These are phyloP conservation scores for Drosophila buzzatii DNA, from an alignment of 2,888 invertebrate genomes.

Conservation along the genomic window DNA sequence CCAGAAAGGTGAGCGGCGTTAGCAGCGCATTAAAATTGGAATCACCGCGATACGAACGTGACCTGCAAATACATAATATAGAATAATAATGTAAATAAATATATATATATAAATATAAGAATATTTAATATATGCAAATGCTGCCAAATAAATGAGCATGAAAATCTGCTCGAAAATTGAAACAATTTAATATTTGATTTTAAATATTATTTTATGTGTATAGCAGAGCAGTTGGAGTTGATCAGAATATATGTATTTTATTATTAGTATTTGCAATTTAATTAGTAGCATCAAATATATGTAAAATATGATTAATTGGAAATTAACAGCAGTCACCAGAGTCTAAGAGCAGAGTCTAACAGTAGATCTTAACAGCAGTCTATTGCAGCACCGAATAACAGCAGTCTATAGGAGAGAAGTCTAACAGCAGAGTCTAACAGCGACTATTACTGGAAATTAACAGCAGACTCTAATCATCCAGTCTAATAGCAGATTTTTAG, in stretches of 20 bases:
- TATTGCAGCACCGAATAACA: neutral
- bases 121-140: constrained; percentile 2
- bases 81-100: constrained; percentile 8
- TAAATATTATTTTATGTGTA: too few relatives aligned
- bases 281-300: too few relatives aligned
- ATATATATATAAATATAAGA: neutral
- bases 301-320: neutral
- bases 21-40: constrained; percentile 91
- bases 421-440: neutral
- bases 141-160: neutral
- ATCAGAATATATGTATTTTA: neutral
- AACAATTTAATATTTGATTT: too few relatives aligned
- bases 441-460: neutral
- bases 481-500: too few relatives aligned
- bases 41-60: constrained; percentile 89
- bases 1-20: constrained; percentile 94
- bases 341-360: neutral
- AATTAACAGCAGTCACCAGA: too few relatives aligned
- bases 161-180: neutral
- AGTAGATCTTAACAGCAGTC: neutral
- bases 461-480: neutral
- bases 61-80: constrained; percentile 79
- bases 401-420: neutral
- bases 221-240: too few relatives aligned
- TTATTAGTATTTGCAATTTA: neutral